Base-by-base conservation (phyloP, 2,113 vertebrate species). In the Cryptomyrus ogoouensis region DNA sequence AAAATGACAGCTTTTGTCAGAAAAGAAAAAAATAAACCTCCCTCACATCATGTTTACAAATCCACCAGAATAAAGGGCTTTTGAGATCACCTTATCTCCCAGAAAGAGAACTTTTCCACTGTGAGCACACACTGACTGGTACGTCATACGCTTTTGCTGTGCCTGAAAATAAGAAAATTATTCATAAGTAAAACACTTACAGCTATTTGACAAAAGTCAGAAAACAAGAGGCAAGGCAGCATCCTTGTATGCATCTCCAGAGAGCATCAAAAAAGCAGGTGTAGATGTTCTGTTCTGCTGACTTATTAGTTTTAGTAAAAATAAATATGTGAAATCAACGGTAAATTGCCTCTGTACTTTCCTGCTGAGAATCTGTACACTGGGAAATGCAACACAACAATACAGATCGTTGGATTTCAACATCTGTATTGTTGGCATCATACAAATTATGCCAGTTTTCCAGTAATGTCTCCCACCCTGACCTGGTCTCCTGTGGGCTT, bases 101-200 rank as follows among this genome's bases (percentile, higher is more conserved):
- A 91, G 39, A 19, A 90, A 42, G 77, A 88, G 17, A 39, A 87
- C 56, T 47, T 90, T 42, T 15, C 89, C 89, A 7, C 74, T 70
- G 52, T 90, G 39, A 58, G 52, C 74, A 52, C 91, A 90, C 39
- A 91, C 89, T 31, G 91, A 91, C 85, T 90, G 91, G 70, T 91
- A 88, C 2, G 89, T 80, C 2, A 74, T 44, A 50, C 56, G 83
- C 89, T 91, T 62, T 8, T 24, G 70, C 27, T 89, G 62, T 47
- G 7, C 39, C 83, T 85, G 70, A 52, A 89, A 89, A 89, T 13
- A 89, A 80, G n/a, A 27, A 50, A 31, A 8, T 31, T 49, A 27
- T 47, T 62, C 9, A 50, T 53, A 15, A 87, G 7, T 31, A 87
- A 35, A 70, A 70, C 24, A 10, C n/a, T 6, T 31, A 56, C 5